Base-by-base conservation (phyloP, 2,113 vertebrate species). In the Oriolus oriolus region DNA sequence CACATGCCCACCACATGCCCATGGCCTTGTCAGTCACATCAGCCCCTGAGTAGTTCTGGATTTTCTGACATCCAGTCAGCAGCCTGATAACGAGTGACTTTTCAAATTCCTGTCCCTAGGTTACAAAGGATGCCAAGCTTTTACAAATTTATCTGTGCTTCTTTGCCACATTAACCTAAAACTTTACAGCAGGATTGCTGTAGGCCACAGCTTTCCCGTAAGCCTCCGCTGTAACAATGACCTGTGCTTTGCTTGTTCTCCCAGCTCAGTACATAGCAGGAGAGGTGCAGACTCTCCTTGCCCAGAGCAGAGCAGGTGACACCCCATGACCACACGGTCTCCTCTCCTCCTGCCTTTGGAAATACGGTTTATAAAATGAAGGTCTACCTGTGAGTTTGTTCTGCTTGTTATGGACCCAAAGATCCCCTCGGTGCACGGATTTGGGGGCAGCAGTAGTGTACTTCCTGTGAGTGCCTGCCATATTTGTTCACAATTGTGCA, bases 401-500 rank as follows among this genome's bases (percentile, higher is more conserved):
- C 23, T 37, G 3, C 52, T n/a, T 65, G 37, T 26, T 24, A 9
- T 1, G 10, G 39, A 61, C 13, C 10, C 1, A 3, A 86, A 76
- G 31, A 44, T 47, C 10, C 16, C 4, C 53, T 42, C 14, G 11
- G 28, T 13, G 5, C 5, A 7, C 10, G 27, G 18, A 41, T 45
- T 4, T 54, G 50, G 26, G 19, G 23, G 22, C 68, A 65, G 30
- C 22, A 39, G 26, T 5, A 31, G 60, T 17, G 27, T 11, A 22
- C 74, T 77, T 69, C 27, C 33, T 35, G 41, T n/a, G 30, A 50
- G 13, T 54, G 35, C 26, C 16, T 81, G 59, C 49, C 59, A 30
- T 5, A n/a, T 18, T 0, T 13, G 8, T 26, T 26, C 13, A 30
- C 20, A 63, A 2, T 0, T 41, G 9, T 9, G 7, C 6, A 47